Base-by-base conservation (phyloP, 2,888 invertebrate species). In the Leptinotarsa juncta region DNA sequence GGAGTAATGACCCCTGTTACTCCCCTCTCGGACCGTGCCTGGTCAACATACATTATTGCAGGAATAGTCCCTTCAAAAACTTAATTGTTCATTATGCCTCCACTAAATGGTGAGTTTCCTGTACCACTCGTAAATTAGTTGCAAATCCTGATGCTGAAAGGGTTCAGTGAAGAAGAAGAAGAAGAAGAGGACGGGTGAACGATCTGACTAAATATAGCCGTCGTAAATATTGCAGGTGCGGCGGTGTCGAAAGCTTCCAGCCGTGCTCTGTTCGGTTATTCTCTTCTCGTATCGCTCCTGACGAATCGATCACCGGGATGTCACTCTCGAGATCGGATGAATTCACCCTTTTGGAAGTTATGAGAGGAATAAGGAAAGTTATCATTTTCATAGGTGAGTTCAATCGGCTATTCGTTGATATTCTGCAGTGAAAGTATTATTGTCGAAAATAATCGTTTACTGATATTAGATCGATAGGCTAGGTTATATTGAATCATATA, bases 151-250 rank as follows among this genome's bases (percentile, higher is more conserved):
- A 15, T 42, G 26, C 77, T 70, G 78, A 79, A 81, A 79, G 79
- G 81, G 81, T 77, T 75, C 72, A 78, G 77, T n/a, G 32, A 42
- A 57, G 57, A 32, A 57, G 48, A 55, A 68, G 68, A 42, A 68
- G 32, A 69, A 57, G 65, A 68, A 62, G 68, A 62, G 62, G 68
- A 81, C 78, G 77, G 80, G 79, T 77, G 78, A 81, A 79, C 74
- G 81, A 75, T 81, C 79, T 73, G 68, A 75, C 81, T 82, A 83
- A 81, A 83, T 83, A 80, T 82, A 82, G 82, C 77, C 67, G 73
- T 76, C 77, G 82, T 83, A 83, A 83, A 83, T 83, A 78, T 81
- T 78, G 79, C 82, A 83, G 83, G 83, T 83, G 83, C 80, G 81
- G 82, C 78, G 55, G 26, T 23, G 80, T 74, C 80, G 82, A 83